Evolutionary conservation across 2,113 vertebrate species (phyloP).

Genomic region (Notechis scutatus): DNA sequence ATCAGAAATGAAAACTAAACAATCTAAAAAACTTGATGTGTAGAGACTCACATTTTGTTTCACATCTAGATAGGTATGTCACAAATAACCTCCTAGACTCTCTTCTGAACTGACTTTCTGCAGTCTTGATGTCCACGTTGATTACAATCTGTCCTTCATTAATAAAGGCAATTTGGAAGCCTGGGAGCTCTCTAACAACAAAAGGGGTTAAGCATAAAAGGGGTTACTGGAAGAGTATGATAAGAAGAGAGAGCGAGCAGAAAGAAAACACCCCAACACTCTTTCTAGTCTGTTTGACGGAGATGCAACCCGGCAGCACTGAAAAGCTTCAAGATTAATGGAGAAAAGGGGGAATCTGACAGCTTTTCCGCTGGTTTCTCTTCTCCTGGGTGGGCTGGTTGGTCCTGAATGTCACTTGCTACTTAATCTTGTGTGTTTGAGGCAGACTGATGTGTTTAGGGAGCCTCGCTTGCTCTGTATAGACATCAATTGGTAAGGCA

Average conservation of each 20-base stretch:
- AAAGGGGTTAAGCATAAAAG: slow-evolving; percentile 43
- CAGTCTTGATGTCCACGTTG: neutral
- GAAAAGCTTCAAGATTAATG: slow-evolving; percentile 97
- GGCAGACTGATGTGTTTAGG: slow-evolving; percentile 85
- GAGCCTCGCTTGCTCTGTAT: slow-evolving; percentile 75
- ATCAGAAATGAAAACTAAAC: neutral
- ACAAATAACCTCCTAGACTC: neutral
- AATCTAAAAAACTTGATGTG: neutral
- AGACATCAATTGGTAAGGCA: slow-evolving; percentile 82
- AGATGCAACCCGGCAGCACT: slow-evolving; percentile 93
- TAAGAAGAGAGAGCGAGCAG: slow-evolving; percentile 63
- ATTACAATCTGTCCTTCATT: neutral
- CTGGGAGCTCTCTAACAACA: slow-evolving; percentile 11
- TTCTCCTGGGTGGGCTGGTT: slow-evolving; percentile 96
- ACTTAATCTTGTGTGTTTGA: slow-evolving; percentile 99
- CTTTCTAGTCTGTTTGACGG: slow-evolving; percentile 85
- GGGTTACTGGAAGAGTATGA: slow-evolving; percentile 76
- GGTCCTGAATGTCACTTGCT: slow-evolving; percentile 99
- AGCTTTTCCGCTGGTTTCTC: slow-evolving; percentile 90
- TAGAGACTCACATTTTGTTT: neutral
- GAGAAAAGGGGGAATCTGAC: slow-evolving; percentile 91
- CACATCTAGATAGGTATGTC: neutral
- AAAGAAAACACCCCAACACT: slow-evolving; percentile 67
- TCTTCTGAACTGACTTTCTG: neutral
- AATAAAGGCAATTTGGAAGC: neutral